Base-by-base conservation (phyloP, 2,113 vertebrate species). In the Coturnix japonica region DNA sequence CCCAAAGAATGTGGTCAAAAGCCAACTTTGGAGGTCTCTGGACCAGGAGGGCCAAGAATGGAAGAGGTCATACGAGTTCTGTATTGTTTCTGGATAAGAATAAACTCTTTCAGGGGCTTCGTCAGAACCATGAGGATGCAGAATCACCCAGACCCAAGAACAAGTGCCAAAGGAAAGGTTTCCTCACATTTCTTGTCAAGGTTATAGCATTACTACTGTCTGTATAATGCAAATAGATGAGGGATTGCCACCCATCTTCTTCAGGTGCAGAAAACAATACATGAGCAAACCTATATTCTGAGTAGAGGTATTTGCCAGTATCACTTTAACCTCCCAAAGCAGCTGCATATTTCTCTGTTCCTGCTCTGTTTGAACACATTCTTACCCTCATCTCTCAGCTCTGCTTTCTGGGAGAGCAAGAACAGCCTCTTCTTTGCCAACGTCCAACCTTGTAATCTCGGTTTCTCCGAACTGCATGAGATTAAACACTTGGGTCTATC, bases 401-500 rank as follows among this genome's bases (percentile, higher is more conserved):
- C 47, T 23, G 57, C 43, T 56, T 77, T 53, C n/a, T 18, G 47
- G 25, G 47, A 86, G 57, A 76, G 69, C 25, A 75, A 17, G 44
- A 80, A 4, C 28, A 74, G 37, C 10, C 22, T 51, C 47, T 46
- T 35, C 23, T 80, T 16, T 21, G 60, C 46, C 83, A 53, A 7
- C 56, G 59, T 54, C 75, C 83, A 66, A 70, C 28, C 25, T 47
- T 31, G 60, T 53, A 88, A 92, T 87, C 80, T 87, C 51, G 31
- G 79, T 30, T 87, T 61, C 82, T 85, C 75, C 82, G 73, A 81
- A 69, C 56, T 51, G 46, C 61, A 61, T 9, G 66, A 81, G 60
- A 61, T 87, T 46, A 90, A 92, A 41, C 75, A 69, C 89, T 85
- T 56, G 7, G n/a, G 56, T 31, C 79, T 81, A 65, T 94, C 94